These are phyloP conservation scores for Lycaena phlaeas DNA, from an alignment of 2,888 invertebrate genomes.

Conservation along the genomic window DNA sequence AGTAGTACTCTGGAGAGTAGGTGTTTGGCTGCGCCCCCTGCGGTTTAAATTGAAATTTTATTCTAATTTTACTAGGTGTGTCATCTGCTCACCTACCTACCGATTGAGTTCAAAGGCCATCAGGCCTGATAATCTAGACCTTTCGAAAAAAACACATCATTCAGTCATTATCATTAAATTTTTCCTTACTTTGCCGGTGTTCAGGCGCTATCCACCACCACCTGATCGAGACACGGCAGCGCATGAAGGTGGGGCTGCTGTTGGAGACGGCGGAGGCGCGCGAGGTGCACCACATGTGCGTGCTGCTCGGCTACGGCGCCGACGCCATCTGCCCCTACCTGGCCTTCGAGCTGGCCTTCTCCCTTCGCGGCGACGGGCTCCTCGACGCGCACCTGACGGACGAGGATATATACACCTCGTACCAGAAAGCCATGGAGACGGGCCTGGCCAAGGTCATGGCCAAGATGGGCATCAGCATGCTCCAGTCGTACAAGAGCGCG, in stretches of 20 bases:
- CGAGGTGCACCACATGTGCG: conserved; percentile 97
- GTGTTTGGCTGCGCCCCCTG: too few relatives aligned
- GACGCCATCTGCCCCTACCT: conserved; percentile 98
- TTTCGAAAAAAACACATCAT: too few relatives aligned
- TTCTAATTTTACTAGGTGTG: too few relatives aligned
- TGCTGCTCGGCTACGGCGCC: conserved; percentile 93
- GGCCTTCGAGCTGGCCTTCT: conserved; percentile 93
- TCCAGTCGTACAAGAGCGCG: conserved; percentile 98
- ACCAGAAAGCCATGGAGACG: conserved; percentile 91
- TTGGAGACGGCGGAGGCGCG: conserved; percentile 97
- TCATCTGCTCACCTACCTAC: too few relatives aligned
- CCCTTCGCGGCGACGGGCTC: conserved; percentile 88
- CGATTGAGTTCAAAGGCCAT: too few relatives aligned
- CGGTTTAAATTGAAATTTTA: too few relatives aligned
- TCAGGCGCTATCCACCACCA: conserved; percentile 94
- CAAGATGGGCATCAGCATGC: conserved; percentile 99
- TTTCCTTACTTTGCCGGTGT: too few relatives aligned
- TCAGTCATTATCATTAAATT: too few relatives aligned
- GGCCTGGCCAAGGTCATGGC: conserved; percentile 89
- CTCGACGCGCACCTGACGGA: conserved; percentile 84
- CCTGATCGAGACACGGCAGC: conserved; percentile 92
- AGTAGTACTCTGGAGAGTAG: too few relatives aligned
- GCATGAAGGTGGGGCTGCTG: conserved; percentile 96
- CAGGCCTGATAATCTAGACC: too few relatives aligned
- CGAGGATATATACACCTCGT: conserved; percentile 86